phyloP scores from a whole-genome alignment of 2,113 vertebrate genomes.

The Hiodon alosoides region DNA sequence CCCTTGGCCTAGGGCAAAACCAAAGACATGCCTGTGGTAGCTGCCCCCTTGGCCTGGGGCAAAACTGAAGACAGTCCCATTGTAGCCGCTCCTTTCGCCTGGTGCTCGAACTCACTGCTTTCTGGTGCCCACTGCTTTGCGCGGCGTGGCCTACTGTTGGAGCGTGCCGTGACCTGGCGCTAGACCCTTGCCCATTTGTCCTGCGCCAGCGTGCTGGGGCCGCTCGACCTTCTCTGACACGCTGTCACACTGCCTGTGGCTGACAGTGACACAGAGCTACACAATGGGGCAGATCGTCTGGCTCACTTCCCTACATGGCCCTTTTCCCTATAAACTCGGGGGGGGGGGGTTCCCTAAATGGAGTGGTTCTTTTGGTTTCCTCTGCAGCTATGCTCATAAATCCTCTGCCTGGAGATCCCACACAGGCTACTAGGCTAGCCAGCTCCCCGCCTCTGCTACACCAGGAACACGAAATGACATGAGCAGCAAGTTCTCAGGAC shows the following conservation, averaged over 20 bases:
- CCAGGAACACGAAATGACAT: conserved; percentile 17
- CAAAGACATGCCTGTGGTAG: too few species aligned
- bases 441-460: neutral
- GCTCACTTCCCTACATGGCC: neutral
- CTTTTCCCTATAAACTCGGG: neutral
- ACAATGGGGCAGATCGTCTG: neutral
- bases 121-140: too few species aligned
- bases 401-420: neutral
- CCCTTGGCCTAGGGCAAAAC: too few species aligned
- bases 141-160: too few species aligned
- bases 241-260: neutral
- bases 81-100: too few species aligned
- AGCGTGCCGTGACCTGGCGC: too few species aligned
- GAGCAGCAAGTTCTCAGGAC: conserved; percentile 3
- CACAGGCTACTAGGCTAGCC: neutral
- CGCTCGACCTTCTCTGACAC: neutral
- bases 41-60: too few species aligned
- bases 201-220: neutral
- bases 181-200: too few species aligned
- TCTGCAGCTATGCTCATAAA: neutral
- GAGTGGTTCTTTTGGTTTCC: too few species aligned
- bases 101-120: too few species aligned
- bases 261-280: neutral
- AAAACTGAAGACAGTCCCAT: too few species aligned
- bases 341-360: too few species aligned